Evolutionary conservation across 2,113 vertebrate species (phyloP).

Genomic region (Martes martes): DNA sequence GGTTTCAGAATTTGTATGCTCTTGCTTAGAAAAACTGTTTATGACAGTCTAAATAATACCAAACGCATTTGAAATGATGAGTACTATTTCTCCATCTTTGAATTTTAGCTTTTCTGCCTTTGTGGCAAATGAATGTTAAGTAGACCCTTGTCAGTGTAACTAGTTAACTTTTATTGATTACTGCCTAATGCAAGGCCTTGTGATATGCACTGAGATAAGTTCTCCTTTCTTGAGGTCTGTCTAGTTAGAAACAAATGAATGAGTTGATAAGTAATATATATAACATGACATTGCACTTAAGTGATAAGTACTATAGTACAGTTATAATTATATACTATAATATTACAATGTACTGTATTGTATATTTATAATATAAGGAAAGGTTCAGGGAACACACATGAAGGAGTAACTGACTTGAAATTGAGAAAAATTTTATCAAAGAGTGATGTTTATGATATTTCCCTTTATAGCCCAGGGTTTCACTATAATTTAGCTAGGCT

Average conservation of each 20-base stretch:
- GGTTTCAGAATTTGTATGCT: neutral
- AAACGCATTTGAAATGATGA: neutral
- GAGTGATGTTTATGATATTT: neutral
- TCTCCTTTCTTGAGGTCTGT: neutral
- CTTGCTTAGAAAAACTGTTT: neutral
- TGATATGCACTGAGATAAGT: neutral
- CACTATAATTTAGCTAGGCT: neutral
- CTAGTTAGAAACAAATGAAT: neutral
- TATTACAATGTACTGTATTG: neutral
- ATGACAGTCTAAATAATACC: neutral
- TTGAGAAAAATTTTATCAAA: neutral
- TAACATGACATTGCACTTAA: neutral
- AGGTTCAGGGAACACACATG: neutral
- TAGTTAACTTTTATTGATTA: conserved; percentile 4
- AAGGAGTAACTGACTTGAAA: neutral
- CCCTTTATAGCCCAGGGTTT: neutral
- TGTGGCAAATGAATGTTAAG: neutral
- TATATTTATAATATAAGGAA: neutral
- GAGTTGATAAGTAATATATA: neutral
- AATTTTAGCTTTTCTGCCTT: conserved; percentile 18
- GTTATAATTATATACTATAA: neutral
- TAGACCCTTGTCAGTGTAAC: neutral
- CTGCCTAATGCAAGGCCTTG: neutral
- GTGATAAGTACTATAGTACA: neutral
- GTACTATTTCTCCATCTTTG: neutral